A percentile compares a stretch with the other conserved stretches of the same genome.
Evolutionary conservation across 2,888 invertebrate genomes (phyloP).

Genomic region (Anodontia alba): DNA sequence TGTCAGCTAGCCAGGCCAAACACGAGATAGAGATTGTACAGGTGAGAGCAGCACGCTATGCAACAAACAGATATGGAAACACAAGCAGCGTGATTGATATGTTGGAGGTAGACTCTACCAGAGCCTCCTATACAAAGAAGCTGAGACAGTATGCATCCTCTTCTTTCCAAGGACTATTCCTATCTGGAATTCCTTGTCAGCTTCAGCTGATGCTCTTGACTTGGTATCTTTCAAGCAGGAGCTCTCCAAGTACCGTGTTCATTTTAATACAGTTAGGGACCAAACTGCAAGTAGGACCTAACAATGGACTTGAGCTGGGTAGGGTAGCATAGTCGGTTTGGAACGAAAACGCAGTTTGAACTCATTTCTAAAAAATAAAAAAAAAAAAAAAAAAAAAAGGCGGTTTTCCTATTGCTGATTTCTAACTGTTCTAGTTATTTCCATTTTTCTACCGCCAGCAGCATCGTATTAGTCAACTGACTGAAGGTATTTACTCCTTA

Average conservation of each 20-base stretch:
- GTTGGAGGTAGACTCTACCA: background rate
- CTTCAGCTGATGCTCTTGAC: constrained; percentile 8
- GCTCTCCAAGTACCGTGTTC: background rate
- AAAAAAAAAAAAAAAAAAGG: too few species aligned
- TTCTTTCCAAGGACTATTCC: background rate
- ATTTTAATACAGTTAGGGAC: background rate
- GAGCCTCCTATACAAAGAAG: background rate
- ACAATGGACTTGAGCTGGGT: background rate
- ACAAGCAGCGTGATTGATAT: constrained; percentile 19
- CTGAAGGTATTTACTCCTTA: background rate
- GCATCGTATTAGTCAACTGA: constrained; percentile 7
- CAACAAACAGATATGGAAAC: background rate
- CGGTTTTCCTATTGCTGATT: background rate
- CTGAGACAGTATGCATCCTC: background rate
- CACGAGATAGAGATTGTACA: background rate
- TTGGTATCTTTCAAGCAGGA: constrained; percentile 18
- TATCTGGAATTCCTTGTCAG: background rate
- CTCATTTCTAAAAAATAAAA: too few species aligned
- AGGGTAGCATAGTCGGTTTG: background rate
- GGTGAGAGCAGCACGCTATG: background rate
- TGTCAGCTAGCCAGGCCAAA: background rate
- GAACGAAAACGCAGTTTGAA: background rate
- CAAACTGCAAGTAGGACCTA: constrained; percentile 10
- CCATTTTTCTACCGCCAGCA: background rate
- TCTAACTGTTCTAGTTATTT: background rate